Evolutionary conservation across 2,888 invertebrate genomes (phyloP), one percentile per base, ranked within the genome.

Genomic region (Diarsia dahlii): DNA sequence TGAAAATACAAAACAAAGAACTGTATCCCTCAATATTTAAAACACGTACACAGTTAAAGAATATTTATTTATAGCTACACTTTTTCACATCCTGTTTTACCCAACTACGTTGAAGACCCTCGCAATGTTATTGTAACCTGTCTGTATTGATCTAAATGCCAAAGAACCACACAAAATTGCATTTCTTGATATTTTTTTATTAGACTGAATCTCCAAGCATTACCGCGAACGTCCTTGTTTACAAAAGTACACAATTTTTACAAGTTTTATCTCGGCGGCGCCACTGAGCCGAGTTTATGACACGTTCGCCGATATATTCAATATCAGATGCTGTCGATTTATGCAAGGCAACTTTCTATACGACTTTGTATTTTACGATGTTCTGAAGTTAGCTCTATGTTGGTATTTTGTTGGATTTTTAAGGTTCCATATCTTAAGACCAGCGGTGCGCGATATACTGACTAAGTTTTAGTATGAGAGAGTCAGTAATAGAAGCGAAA

Each of bases 301-400:
- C 85, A 78, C 80, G 79, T 81, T 76, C 76, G 73, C 84, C 87
- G 81, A 90, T 90, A 87, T 87, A 89, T 90, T 87, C 87, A 89
- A 89, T 90, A 90, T 88, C 87, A 80, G 83, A 83, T 88, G 81
- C 79, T 84, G 75, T 39, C 81, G 85, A 90, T 89, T 88, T 89
- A 89, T 89, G 84, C 79, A 74, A 70, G 66, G 79, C 80, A 87
- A 85, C 78, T 87, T 86, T 87, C 80, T 85, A 84, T 85, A 78
- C 72, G 82, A 88, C 88, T 85, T 87, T 90, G 87, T 90, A 85
- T 88, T 89, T 89, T 88, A 88, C 75, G 83, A 82, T 60, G 54
- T 71, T 72, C 56, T 62, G 72, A 82, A 88, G 76, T 87, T 85
- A 45, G 64, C 13, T 69, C 45, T 10, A 52, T 52, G 78, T 76